Base-by-base conservation (phyloP, 2,113 vertebrate genomes). In the Albula glossodonta region DNA sequence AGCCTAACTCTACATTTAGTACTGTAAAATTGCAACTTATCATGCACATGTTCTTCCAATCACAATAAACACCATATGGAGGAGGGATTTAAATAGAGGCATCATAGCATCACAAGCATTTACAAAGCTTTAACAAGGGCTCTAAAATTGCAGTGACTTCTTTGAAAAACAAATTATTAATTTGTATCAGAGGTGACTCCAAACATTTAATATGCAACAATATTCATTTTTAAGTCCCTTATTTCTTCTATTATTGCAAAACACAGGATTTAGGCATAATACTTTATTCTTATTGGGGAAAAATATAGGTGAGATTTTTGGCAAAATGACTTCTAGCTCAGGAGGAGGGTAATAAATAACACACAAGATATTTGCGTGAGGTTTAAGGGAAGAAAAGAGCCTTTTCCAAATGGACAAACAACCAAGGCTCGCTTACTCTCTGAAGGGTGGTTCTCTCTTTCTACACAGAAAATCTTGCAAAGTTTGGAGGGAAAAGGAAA, bases 381-480 rank as follows among this genome's bases (percentile, higher is more conserved):
- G 53, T 50, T 31, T 80, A 78, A 79, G 52, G 53, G 19, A 49
- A 17, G 12, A 51, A 2, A 49, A 9, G 17, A 84, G 48, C 74
- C 5, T 48, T 41, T 41, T 41, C 31, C 31, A 41, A 41, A 41
- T 41, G 31, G 31, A 41, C 10, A 9, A 80, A 57, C 15, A 56
- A 13, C 41, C 6, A 25, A n/a, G 77, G 70, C n/a, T 53, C 22
- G 6, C 31, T 2, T n/a, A 41, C 0, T 15, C 9, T 9, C 1
- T n/a, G 17, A 31, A 80, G 19, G 51, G 51, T 52, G 25, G n/a
- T 22, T 66, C 82, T 66, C 13, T 70, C 41, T 22, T 51, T 66
- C 60, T 70, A 48, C 82, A 87, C 82, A 87, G 82, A 87, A 80
- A 80, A 80, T 77, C 74, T 51, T 66, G 53, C n/a, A 56, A 48